A percentile compares a stretch with the other conserved stretches of the same genome.
phyloP scores from a whole-genome alignment of 2,113 vertebrate species.

The Nematolebias whitei region DNA sequence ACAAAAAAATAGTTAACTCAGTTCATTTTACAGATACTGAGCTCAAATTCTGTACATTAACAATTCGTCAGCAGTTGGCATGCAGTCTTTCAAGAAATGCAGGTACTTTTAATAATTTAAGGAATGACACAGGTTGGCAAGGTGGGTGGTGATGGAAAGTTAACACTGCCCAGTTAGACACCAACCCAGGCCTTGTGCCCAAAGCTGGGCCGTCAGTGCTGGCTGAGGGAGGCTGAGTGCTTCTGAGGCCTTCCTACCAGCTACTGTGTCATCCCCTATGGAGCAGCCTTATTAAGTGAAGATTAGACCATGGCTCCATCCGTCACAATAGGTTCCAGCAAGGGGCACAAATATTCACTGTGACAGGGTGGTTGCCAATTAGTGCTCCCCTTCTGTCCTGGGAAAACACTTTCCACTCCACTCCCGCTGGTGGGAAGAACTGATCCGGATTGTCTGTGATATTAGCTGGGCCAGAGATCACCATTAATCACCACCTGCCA shows the following conservation, averaged over 20 bases:
- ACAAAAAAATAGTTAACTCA: too few relatives aligned
- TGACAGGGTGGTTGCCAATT: slow-evolving; percentile 75
- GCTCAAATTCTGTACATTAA: too few relatives aligned
- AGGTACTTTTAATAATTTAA: slow-evolving; percentile 22
- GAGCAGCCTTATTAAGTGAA: slow-evolving; percentile 84
- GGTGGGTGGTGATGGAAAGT: slow-evolving; percentile 10
- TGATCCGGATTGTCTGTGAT: slow-evolving; percentile 70
- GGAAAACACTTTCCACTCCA: slow-evolving; percentile 62
- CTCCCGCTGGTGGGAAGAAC: slow-evolving; percentile 69
- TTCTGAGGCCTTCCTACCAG: slow-evolving; percentile 58
- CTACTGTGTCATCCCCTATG: slow-evolving; percentile 68
- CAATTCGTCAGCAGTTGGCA: too few relatives aligned
- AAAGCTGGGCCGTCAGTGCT: slow-evolving; percentile 35
- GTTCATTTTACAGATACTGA: too few relatives aligned
- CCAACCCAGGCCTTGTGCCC: slow-evolving; percentile 15
- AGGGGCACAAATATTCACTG: slow-evolving; percentile 73
- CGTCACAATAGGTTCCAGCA: slow-evolving; percentile 74
- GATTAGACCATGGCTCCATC: slow-evolving; percentile 77
- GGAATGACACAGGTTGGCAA: slow-evolving; percentile 8
- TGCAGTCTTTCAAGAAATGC: too few relatives aligned
- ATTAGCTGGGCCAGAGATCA: slow-evolving; percentile 66
- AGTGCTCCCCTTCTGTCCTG: slow-evolving; percentile 75
- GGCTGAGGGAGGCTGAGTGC: slow-evolving; percentile 38
- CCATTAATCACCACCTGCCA: slow-evolving; percentile 67
- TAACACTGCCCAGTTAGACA: slow-evolving; percentile 18